Evolutionary conservation across 2,888 invertebrate species (phyloP), one percentile per base, ranked within the genome.

Genomic region (Serrognathus titanus): DNA sequence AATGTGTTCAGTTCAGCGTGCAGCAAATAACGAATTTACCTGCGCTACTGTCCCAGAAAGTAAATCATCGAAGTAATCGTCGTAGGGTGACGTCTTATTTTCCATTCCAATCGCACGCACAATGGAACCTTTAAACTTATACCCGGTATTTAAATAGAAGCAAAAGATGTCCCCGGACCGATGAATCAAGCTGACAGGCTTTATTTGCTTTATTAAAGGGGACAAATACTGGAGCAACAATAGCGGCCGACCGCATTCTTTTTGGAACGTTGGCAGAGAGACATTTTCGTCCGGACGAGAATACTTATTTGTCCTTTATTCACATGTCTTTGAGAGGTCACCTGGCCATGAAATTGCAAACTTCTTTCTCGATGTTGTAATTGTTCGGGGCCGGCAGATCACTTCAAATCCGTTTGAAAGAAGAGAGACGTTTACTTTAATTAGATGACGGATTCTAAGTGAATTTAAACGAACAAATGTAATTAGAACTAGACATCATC

Each of bases 331-430:
- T 60, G 54, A 53, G 59, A 62, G 67, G 66, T 65, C 66, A 66
- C 66, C 66, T 68, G 66, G 65, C 63, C 66, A 62, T 66, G 61
- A 69, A 66, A 68, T 69, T 65, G 65, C 64, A 62, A 64, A 64
- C 61, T 48, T 52, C 52, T 52, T 56, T 48, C 51, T 51, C 51
- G 41, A 51, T 55, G 5, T 54, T 54, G 48, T 54, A 41, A 54
- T 54, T 49, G 54, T 43, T 43, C 43, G 47, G 54, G 37, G 20
- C 47, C 54, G 41, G 40, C 10, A 47, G 41, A 49, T 36, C 43
- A 9, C 20, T 16, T 20, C 9, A 43, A 43, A 43, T 20, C 43
- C 43, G 16, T 16, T 16, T 43, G 43, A 11, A 39, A 39, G 12
- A 39, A 39, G 39, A 39, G 4, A 11, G n/a, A 11, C 39, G 3